Percentiles rank a stretch among this genome's conserved stretches.
Conservation (phyloP, 1,140 invertebrate species). For the Caenorhabditis briggsae region DNA sequence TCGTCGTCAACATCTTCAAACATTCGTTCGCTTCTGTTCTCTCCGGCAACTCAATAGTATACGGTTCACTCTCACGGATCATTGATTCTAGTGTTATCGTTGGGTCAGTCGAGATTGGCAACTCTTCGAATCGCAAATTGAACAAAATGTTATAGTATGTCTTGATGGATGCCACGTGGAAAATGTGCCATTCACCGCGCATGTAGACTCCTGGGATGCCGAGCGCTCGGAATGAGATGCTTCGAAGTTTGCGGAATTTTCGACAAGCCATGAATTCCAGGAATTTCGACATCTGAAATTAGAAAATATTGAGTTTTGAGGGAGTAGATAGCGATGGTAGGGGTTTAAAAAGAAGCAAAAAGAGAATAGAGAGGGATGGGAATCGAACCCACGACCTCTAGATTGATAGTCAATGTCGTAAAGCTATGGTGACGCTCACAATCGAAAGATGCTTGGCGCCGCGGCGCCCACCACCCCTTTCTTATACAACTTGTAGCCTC, state of each 20-base stretch:
- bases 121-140: slow-evolving; percentile 58
- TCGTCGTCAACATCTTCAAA: not conserved
- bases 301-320: no score
- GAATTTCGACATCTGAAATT: slow-evolving; percentile 53
- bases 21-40: not conserved
- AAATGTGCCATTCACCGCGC: slow-evolving; percentile 49
- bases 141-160: slow-evolving; percentile 60
- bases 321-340: no score
- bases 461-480: no score
- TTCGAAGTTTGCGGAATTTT: slow-evolving; percentile 16
- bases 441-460: no score
- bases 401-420: no score
- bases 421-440: no score
- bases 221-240: slow-evolving; percentile 38
- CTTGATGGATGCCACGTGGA: slow-evolving; percentile 44
- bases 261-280: slow-evolving; percentile 53
- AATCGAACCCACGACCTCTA: no score
- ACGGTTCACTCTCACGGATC: slow-evolving; percentile 49
- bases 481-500: no score
- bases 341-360: no score
- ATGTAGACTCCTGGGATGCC: slow-evolving; percentile 21
- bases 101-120: slow-evolving; percentile 27
- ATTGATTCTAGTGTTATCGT: not conserved
- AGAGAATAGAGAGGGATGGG: no score
- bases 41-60: slow-evolving; percentile 49